Conservation (phyloP, 2,113 vertebrate species). For the Neoarius graeffei region DNA sequence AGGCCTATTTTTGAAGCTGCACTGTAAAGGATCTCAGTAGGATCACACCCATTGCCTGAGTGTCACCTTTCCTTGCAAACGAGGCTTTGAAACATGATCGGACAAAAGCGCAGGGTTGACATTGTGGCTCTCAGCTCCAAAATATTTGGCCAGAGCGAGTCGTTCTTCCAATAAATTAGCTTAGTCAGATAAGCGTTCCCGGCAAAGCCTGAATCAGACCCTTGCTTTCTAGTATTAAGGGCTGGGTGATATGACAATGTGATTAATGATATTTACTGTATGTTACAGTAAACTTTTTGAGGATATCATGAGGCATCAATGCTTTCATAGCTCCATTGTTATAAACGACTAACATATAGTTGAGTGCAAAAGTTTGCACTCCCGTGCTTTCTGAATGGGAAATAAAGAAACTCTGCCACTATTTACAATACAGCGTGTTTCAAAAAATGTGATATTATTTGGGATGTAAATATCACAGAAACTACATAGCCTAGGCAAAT, state of each 20-base stretch:
- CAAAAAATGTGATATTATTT: too few species aligned
- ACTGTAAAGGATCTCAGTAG: slow-evolving; percentile 60
- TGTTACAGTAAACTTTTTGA: neutral
- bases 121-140: neutral
- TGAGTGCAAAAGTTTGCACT: neutral
- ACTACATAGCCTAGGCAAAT: too few species aligned
- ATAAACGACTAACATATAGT: neutral
- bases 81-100: slow-evolving; percentile 43
- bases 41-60: slow-evolving; percentile 50
- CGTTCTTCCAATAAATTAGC: slow-evolving; percentile 25
- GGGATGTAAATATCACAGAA: too few species aligned
- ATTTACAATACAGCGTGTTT: neutral
- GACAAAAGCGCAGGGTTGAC: slow-evolving; percentile 5
- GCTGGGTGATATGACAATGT: neutral
- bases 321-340: neutral
- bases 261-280: neutral
- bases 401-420: neutral
- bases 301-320: neutral
- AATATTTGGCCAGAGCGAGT: slow-evolving; percentile 30
- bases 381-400: neutral
- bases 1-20: slow-evolving; percentile 65
- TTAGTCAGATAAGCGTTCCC: slow-evolving; percentile 24
- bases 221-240: neutral
- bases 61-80: slow-evolving; percentile 58
- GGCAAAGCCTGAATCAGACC: slow-evolving; percentile 16